Percentiles rank a stretch among this genome's conserved stretches.
phyloP scores from a whole-genome alignment of 1,140 invertebrate species.

The Parasteatoda tepidariorum region DNA sequence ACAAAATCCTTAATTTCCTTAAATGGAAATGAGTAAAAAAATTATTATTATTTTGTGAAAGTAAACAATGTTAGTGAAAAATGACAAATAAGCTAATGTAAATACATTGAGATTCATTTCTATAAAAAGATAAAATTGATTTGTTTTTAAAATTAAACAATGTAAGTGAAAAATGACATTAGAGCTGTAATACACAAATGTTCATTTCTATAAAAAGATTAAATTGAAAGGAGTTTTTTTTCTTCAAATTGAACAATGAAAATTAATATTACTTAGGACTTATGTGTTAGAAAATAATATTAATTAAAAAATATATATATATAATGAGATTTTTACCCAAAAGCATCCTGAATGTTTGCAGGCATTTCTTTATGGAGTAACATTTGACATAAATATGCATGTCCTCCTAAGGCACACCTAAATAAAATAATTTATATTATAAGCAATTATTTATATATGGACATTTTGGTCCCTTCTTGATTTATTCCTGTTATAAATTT shows the following conservation, averaged over 20 bases:
- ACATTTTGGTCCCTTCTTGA: no score
- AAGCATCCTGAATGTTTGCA: slow-evolving; percentile 67
- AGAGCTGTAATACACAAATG: neutral
- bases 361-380: slow-evolving; percentile 69
- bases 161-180: neutral
- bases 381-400: slow-evolving; percentile 70
- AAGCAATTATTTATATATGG: no score
- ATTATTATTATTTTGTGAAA: no score
- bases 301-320: neutral
- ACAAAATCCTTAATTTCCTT: no score
- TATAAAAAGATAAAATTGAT: no score
- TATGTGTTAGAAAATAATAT: neutral
- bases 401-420: slow-evolving; percentile 70
- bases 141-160: neutral
- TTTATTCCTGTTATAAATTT: no score
- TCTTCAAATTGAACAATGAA: no score
- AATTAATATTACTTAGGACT: no score
- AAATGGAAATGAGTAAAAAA: no score
- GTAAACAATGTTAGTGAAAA: no score
- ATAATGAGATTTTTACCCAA: slow-evolving; percentile 67
- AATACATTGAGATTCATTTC: no score
- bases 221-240: neutral
- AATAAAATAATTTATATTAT: slow-evolving; percentile 24
- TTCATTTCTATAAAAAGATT: neutral
- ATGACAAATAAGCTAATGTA: no score